Conservation (phyloP, 2,797 vertebrate species). For the Percopsis omiscomaycus region DNA sequence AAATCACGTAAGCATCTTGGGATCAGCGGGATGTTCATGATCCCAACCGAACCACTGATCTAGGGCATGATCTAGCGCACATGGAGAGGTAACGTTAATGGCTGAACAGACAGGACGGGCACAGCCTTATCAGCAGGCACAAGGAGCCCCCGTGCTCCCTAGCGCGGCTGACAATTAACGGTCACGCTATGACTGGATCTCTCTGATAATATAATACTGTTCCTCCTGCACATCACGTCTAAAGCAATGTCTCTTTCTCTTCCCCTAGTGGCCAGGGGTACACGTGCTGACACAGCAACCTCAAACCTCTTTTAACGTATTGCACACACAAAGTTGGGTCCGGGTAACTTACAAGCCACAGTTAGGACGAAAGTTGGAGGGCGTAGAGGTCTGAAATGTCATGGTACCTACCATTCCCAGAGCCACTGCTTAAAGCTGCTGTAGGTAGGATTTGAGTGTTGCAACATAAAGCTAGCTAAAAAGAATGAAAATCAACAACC, state of each 20-base stretch:
- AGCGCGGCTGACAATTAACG: constrained; percentile 74
- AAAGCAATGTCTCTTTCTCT: constrained; percentile 49
- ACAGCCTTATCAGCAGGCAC: constrained; percentile 74
- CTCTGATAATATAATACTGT: constrained; percentile 77
- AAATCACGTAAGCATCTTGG: no score
- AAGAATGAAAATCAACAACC: no score
- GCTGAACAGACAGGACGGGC: constrained; percentile 57
- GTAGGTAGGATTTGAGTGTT: no score
- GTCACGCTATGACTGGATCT: constrained; percentile 74
- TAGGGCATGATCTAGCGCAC: constrained; percentile 57
- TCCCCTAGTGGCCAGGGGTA: constrained; percentile 11
- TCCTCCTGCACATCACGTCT: constrained; percentile 30
- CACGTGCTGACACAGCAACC: constrained; percentile 37
- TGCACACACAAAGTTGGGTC: no score
- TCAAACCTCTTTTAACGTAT: constrained; percentile 65
- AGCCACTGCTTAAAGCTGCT: no score
- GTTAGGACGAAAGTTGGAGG: no score
- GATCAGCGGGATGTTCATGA: background rate
- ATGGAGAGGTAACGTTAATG: constrained; percentile 55
- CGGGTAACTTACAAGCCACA: no score
- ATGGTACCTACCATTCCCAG: no score
- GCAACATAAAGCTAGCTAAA: no score
- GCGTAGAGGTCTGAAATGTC: no score
- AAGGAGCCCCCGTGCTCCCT: constrained; percentile 63
- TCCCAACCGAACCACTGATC: constrained; percentile 40